Percentiles rank a stretch among this genome's conserved stretches.
These are phyloP conservation scores for Paratrypauchen microcephalus DNA, from an alignment of 2,797 vertebrate species.

Conservation along the genomic window DNA sequence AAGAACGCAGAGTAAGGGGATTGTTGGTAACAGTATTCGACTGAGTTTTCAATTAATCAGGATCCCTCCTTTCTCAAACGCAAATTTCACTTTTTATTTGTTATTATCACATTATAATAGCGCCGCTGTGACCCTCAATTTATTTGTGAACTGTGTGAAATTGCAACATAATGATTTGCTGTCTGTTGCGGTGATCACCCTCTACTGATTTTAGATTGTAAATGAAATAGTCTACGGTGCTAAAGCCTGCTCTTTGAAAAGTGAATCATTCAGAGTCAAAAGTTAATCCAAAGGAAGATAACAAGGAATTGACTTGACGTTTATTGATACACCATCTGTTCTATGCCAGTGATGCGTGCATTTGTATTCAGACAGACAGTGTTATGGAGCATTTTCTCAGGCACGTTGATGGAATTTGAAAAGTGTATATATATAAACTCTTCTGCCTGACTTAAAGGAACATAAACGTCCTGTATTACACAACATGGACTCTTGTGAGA, in stretches of 20 bases:
- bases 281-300: conserved; percentile 1
- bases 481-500: no score
- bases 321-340: conserved; percentile 2
- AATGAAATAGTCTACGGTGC: conserved; percentile 10
- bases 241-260: conserved; percentile 15
- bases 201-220: conserved; percentile 16
- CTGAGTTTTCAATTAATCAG: conserved; percentile 1
- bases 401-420: no score
- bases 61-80: conserved; percentile 11
- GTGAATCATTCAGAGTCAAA: conserved; percentile 4
- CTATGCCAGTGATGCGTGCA: background rate
- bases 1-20: conserved; percentile 38
- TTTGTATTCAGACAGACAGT: background rate
- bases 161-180: conserved; percentile 34
- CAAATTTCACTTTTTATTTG: conserved; percentile 23
- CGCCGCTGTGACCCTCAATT: conserved; percentile 15
- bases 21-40: background rate
- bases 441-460: no score
- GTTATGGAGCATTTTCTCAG: background rate
- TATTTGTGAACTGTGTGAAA: conserved; percentile 13
- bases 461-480: no score
- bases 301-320: conserved; percentile 1
- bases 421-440: no score
- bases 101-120: conserved; percentile 30
- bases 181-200: conserved; percentile 17